These are phyloP conservation scores for Callimorpha dominula DNA, from an alignment of 2,888 invertebrate species.

Conservation along the genomic window DNA sequence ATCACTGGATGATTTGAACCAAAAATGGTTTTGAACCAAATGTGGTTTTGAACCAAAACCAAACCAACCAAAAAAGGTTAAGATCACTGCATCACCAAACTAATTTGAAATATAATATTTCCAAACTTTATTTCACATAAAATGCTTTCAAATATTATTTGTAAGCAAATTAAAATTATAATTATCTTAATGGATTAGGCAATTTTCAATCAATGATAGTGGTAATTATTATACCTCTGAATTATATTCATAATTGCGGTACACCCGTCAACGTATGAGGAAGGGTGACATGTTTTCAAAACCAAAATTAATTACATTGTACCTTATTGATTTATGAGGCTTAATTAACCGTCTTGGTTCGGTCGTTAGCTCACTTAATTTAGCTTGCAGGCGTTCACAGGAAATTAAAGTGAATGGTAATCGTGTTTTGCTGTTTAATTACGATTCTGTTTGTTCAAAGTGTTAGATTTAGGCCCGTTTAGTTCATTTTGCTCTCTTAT, in stretches of 20 bases:
- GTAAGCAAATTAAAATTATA: no score
- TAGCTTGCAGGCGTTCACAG: constrained; percentile 20
- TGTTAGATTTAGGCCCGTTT: neutral
- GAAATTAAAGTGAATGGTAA: constrained; percentile 21
- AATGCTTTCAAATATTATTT: no score
- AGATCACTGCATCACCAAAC: no score
- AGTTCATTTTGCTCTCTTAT: neutral
- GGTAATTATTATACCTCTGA: neutral
- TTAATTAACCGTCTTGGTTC: constrained; percentile 45
- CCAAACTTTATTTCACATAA: no score
- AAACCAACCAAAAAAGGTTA: no score
- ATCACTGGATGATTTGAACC: no score
- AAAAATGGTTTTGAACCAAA: no score
- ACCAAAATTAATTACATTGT: constrained; percentile 51
- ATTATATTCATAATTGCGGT: constrained; percentile 27
- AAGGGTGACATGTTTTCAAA: constrained; percentile 46
- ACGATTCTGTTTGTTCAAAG: neutral
- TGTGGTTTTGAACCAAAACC: no score
- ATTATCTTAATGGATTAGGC: no score
- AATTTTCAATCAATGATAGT: neutral
- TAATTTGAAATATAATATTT: no score
- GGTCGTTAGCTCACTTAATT: constrained; percentile 31
- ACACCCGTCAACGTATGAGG: constrained; percentile 29
- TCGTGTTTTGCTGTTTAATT: constrained; percentile 11
- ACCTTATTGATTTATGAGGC: constrained; percentile 56